phyloP scores from a whole-genome alignment of 2,888 invertebrate species.

The Apamea sordens region DNA sequence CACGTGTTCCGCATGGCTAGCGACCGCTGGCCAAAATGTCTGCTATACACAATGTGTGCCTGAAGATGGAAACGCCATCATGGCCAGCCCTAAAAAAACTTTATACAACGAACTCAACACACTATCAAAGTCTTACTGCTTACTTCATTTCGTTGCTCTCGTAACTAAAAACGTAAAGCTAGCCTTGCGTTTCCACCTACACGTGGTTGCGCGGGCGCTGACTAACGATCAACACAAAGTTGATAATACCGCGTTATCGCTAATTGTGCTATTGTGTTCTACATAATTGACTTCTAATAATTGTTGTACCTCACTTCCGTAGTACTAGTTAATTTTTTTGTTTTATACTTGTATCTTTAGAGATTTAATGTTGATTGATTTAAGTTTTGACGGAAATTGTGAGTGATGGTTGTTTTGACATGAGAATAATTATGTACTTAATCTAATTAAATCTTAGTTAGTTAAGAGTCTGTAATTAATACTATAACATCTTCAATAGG shows the following conservation, averaged over 20 bases:
- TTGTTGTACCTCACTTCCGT: conserved; percentile 11
- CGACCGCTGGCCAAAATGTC: not conserved
- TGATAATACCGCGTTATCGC: conserved; percentile 40
- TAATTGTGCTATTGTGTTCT: conserved; percentile 57
- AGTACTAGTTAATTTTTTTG: conserved; percentile 1
- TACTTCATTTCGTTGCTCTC: not conserved
- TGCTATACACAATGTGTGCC: not conserved
- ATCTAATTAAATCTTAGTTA: not conserved
- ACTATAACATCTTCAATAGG: not conserved
- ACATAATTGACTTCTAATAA: conserved; percentile 39
- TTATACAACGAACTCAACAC: not conserved
- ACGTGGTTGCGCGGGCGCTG: conserved; percentile 14
- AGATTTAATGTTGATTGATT: not conserved
- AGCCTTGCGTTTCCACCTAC: conserved; percentile 3
- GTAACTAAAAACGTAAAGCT: not conserved
- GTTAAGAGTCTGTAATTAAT: not conserved
- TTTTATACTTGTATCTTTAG: not conserved
- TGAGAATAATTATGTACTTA: not conserved
- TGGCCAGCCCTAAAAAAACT: not conserved
- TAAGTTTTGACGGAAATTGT: not conserved
- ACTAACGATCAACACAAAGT: conserved; percentile 1
- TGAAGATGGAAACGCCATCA: not conserved
- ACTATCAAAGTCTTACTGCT: not conserved
- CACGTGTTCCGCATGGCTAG: not conserved
- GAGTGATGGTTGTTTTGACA: conserved; percentile 1